Conservation (phyloP, 2,797 vertebrate species). For the Tadarida brasiliensis region DNA sequence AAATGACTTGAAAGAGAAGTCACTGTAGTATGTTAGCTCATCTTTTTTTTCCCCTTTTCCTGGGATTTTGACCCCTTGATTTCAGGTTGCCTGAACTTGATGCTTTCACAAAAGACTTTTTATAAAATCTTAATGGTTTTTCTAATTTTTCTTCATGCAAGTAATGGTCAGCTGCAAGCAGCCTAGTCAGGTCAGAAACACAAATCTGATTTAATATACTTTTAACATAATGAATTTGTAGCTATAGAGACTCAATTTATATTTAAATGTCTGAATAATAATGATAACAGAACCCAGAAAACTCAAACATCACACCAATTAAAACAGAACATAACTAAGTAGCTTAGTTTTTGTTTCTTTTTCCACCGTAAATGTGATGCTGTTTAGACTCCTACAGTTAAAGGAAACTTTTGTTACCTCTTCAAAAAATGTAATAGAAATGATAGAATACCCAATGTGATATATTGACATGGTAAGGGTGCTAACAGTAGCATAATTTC, state of each 20-base stretch:
- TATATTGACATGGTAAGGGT: constrained; percentile 53
- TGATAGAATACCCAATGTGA: not conserved
- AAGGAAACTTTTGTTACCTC: not conserved
- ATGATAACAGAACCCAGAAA: not conserved
- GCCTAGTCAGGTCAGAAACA: not conserved
- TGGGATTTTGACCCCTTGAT: not conserved
- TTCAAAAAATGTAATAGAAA: not conserved
- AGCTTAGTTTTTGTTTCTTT: not conserved
- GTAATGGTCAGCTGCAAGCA: not conserved
- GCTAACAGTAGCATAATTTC: constrained; percentile 39
- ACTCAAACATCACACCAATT: not conserved
- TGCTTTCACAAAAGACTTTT: constrained; percentile 9
- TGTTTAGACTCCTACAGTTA: not conserved
- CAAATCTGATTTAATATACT: not conserved
- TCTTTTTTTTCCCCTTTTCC: not conserved
- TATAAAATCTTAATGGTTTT: not conserved
- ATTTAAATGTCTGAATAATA: constrained; percentile 21
- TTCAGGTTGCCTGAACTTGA: not conserved
- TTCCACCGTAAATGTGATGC: not conserved
- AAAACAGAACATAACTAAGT: constrained; percentile 7
- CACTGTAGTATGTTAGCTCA: not conserved
- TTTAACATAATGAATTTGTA: not conserved
- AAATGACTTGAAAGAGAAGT: not conserved
- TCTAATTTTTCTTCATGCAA: not conserved
- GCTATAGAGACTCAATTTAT: not conserved